Base-by-base conservation (phyloP, 2,797 vertebrate species). In the Malurus leucopterus region DNA sequence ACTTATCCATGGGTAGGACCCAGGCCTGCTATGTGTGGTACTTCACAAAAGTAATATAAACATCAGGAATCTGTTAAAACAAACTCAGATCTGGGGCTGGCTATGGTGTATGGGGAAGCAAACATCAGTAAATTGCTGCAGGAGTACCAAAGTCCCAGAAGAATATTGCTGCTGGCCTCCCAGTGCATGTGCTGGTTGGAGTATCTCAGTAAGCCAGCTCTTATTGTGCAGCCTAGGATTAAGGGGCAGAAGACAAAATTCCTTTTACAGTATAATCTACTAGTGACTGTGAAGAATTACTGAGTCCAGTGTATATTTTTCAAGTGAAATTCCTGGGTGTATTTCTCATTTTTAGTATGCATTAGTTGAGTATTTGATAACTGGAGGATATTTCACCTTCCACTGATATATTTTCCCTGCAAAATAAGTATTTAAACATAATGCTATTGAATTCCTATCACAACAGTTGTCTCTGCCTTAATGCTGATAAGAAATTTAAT, bases 401-500 rank as follows among this genome's bases (percentile, higher is more conserved):
- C 40, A 73, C 23, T 8, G 19, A 73, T 44, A 34, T 16, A 80
- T 87, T 87, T 92, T 88, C 27, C 49, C 18, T 67, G 41, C 20
- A 84, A 84, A 90, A 30, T 50, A 74, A 72, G 24, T 58, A 76
- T 50, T 78, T 64, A 88, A 89, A 79, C 54, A 68, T 34, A 80
- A 92, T 20, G 43, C 29, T 77, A 27, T 38, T 81, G 72, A 85
- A 85, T 83, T 88, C 29, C 51, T 90, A 38, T 77, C 62, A 73
- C 38, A 84, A 78, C 34, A 55, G 34, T 68, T 72, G 27, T 82
- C 57, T 92, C 40, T 73, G 54, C 34, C 40, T 84, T 65, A 88
- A 90, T 34, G 62, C 36, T 8, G 41, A 46, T 83, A 88, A 75
- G 49, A 80, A 84, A 82, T 75, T 50, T 74, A 82, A 87, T 89